Evolutionary conservation across 2,888 invertebrate genomes (phyloP), one percentile per base, ranked within the genome.

Genomic region (Melangyna quadrimaculata): DNA sequence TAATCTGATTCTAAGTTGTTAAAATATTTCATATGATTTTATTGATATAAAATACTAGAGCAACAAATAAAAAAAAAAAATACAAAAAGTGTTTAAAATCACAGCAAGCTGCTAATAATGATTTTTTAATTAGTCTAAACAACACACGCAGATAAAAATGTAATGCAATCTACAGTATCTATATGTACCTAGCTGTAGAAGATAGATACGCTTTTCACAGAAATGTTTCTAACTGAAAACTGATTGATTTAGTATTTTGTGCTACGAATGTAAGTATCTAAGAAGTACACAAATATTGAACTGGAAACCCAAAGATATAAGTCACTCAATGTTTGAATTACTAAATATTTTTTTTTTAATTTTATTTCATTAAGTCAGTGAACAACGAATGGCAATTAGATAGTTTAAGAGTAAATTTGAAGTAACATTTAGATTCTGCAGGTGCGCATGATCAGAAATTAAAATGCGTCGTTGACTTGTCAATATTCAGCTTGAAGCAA

Each of bases 331-430:
- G 43, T 45, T 45, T 63, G 17, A 40, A 57, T 51, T 48, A 19
- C 22, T 45, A 12, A 40, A 40, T 59, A 59, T 35, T 51, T 70
- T 43, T 63, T 63, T 24, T 40, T 43, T 9, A 9, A n/a, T 29
- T 24, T 55, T n/a, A 2, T 24, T 27, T n/a, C 7, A 27, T 1
- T 77, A 59, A 79, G 32, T 40, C 59, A 67, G 51, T 59, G 27
- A 67, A 82, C 81, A 78, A 72, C 71, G 72, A 72, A 53, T 29
- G 40, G 77, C 77, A 82, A 82, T 82, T 78, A 77, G 59, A 59
- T 27, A 77, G 71, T 57, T 70, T 40, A 24, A n/a, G n/a, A n/a
- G 43, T 61, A 14, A 29, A 37, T 57, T 69, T 37, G 40, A 19
- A 22, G 1, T 51, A 19, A n/a, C 48, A 12, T 65, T 35, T 9